These are phyloP conservation scores for Cydia strobilella DNA, from an alignment of 1,140 invertebrate genomes.

Conservation along the genomic window DNA sequence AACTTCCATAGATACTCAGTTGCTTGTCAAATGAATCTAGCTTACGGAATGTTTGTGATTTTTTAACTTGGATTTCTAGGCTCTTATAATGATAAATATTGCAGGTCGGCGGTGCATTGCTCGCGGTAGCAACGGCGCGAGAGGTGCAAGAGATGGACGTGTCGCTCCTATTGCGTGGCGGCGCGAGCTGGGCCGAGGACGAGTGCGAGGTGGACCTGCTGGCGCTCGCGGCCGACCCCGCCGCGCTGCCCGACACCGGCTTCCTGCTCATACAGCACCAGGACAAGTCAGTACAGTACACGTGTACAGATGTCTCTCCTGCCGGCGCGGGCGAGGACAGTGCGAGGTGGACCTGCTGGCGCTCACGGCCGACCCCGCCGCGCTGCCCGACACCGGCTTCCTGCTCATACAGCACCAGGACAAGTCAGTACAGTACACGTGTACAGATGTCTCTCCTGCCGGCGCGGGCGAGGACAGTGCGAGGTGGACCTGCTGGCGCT, in stretches of 20 bases:
- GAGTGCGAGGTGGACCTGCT: conserved; percentile 95
- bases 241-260: conserved; percentile 87
- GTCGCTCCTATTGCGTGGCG: conserved; percentile 87
- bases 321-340: conserved; percentile 83
- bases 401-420: conserved; percentile 96
- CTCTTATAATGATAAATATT: conserved; percentile 27
- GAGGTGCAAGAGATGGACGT: conserved; percentile 99
- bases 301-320: too few relatives aligned
- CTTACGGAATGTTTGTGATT: neutral
- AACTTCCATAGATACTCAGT: too few relatives aligned
- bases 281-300: conserved; percentile 81
- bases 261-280: conserved; percentile 96
- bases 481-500: conserved; percentile 96
- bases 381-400: conserved; percentile 90
- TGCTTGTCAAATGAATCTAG: too few relatives aligned
- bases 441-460: conserved; percentile 92
- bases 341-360: conserved; percentile 96
- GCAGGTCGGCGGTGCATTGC: conserved; percentile 89
- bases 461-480: conserved; percentile 92
- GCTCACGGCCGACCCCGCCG: conserved; percentile 88
- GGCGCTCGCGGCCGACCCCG: conserved; percentile 89
- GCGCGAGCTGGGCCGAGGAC: conserved; percentile 95
- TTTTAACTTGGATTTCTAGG: neutral
- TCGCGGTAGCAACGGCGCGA: conserved; percentile 95
- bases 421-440: conserved; percentile 65